Evolutionary conservation across 2,888 invertebrate genomes (phyloP).

Genomic region (Meiosimyza platycephala): DNA sequence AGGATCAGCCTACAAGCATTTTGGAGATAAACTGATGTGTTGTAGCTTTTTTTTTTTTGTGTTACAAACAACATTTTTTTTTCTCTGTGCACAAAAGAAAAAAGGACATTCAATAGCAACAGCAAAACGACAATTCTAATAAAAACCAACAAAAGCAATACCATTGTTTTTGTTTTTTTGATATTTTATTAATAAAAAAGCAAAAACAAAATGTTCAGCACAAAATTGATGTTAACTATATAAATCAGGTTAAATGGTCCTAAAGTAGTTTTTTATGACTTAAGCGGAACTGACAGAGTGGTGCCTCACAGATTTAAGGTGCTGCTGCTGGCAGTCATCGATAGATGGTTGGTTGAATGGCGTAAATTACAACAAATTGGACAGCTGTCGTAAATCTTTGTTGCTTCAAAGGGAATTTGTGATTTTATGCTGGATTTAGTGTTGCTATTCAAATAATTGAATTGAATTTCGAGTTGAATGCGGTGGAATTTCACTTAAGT

Average conservation of each 20-base stretch:
- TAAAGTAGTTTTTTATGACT: conserved; percentile 27
- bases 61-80: too few relatives aligned
- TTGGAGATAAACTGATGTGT: too few relatives aligned
- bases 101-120: neutral
- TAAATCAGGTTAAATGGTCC: conserved; percentile 31
- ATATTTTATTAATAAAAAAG: conserved; percentile 23
- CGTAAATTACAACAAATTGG: conserved; percentile 15
- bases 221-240: conserved; percentile 1
- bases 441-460: too few relatives aligned
- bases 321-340: neutral
- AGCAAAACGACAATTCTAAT: neutral
- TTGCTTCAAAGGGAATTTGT: too few relatives aligned
- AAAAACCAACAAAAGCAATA: neutral
- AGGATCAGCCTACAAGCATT: too few relatives aligned
- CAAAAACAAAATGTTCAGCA: neutral
- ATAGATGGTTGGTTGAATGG: neutral
- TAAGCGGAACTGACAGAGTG: neutral
- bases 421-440: too few relatives aligned
- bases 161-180: neutral
- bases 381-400: neutral
- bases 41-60: too few relatives aligned
- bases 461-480: too few relatives aligned
- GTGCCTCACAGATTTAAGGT: too few relatives aligned
- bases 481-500: too few relatives aligned
- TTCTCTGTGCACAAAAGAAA: neutral